Conservation (phyloP, 2,113 vertebrate species). For the Corythaixoides concolor region DNA sequence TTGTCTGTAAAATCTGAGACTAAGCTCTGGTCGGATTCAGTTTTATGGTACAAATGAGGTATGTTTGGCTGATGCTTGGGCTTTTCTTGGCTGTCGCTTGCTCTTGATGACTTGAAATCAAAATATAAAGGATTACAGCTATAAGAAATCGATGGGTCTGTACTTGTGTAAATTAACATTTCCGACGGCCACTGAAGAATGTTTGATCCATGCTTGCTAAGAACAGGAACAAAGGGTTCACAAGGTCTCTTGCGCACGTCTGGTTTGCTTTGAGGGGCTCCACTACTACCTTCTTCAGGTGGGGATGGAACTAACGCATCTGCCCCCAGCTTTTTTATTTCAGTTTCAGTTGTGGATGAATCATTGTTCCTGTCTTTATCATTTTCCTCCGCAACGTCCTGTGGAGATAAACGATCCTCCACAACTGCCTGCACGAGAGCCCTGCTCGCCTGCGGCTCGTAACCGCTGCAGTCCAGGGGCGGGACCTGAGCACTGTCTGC, state of each 20-base stretch:
- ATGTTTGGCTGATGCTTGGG: constrained; percentile 39
- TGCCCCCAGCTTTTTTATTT: constrained; percentile 4
- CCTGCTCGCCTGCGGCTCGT: not conserved
- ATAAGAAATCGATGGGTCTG: constrained; percentile 83
- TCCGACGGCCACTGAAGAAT: constrained; percentile 89
- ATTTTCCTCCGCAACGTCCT: not conserved
- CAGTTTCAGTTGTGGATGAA: not conserved
- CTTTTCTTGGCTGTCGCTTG: constrained; percentile 61
- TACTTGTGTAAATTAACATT: constrained; percentile 84
- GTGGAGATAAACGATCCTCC: not conserved
- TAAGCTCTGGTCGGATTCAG: not conserved
- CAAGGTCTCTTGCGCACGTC: constrained; percentile 53
- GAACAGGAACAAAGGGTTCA: constrained; percentile 82
- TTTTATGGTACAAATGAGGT: constrained; percentile 50
- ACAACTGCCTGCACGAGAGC: not conserved
- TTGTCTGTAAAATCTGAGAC: not conserved
- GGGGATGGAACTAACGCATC: not conserved
- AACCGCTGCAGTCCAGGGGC: not conserved
- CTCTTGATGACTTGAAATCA: constrained; percentile 82
- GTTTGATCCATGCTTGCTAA: constrained; percentile 81
- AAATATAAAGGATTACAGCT: constrained; percentile 90
- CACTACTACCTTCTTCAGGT: not conserved
- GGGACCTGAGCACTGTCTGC: not conserved
- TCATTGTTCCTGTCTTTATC: not conserved
- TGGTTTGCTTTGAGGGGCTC: not conserved